These are phyloP conservation scores for Brachionus angularis DNA, from an alignment of 1,140 invertebrate genomes.

Conservation along the genomic window DNA sequence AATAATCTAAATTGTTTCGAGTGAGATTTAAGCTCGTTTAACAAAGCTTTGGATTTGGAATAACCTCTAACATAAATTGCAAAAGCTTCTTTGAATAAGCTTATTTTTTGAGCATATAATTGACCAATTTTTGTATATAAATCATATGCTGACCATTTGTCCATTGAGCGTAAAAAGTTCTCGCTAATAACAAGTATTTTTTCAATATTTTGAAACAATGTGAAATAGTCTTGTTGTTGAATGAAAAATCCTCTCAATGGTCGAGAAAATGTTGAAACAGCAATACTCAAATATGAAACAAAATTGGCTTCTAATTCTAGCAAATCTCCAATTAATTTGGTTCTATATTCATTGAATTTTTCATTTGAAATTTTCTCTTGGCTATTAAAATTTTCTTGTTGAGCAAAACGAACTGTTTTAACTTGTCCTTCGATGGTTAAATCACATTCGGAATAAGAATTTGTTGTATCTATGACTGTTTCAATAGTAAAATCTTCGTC, in stretches of 20 bases:
- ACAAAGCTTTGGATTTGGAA: constrained; percentile 1
- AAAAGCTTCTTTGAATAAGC: constrained; percentile 41
- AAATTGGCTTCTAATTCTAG: constrained; percentile 31
- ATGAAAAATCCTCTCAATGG: constrained; percentile 37
- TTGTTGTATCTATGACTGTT: constrained; percentile 12
- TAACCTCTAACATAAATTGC: constrained; percentile 26
- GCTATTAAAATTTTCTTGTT: too few species aligned
- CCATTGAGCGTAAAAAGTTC: constrained; percentile 41
- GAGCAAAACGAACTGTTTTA: too few species aligned
- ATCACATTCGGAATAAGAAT: constrained; percentile 25
- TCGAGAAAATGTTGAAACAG: constrained; percentile 15
- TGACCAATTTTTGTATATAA: constrained; percentile 39
- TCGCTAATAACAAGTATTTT: constrained; percentile 35
- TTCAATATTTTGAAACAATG: constrained; percentile 35
- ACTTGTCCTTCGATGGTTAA: not conserved
- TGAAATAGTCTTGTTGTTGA: constrained; percentile 42
- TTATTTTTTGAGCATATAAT: constrained; percentile 41
- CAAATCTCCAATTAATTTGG: constrained; percentile 24
- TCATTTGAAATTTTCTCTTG: too few species aligned
- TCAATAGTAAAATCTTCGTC: not conserved
- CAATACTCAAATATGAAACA: constrained; percentile 17
- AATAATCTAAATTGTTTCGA: constrained; percentile 39
- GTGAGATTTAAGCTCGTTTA: constrained; percentile 6
- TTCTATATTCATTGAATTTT: constrained; percentile 23
- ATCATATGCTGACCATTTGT: constrained; percentile 41